phyloP scores from a whole-genome alignment of 2,888 invertebrate genomes.

The Bhutanitis thaidina region DNA sequence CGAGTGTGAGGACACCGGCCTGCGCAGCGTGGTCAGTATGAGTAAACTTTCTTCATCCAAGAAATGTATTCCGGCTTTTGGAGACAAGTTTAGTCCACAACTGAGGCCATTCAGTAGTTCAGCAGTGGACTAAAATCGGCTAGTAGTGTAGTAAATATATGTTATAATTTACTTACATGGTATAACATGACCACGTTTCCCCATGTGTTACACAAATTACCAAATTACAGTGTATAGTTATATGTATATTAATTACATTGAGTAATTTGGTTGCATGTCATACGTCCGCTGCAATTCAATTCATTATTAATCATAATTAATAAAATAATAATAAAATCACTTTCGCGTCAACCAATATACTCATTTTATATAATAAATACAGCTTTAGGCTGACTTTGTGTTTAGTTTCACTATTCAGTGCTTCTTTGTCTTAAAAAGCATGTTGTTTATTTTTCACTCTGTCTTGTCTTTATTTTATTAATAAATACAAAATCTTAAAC shows the following conservation, averaged over 20 bases:
- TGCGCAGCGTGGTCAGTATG: too few species aligned
- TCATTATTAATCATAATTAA: neutral
- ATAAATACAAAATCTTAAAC: too few species aligned
- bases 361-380: slow-evolving; percentile 15
- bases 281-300: neutral
- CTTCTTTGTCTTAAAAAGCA: slow-evolving; percentile 4
- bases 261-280: neutral
- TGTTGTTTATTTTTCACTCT: neutral
- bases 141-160: too few species aligned
- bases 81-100: too few species aligned
- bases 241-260: neutral
- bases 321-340: too few species aligned
- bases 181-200: neutral
- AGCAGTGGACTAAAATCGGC: too few species aligned
- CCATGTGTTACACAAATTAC: neutral
- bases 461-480: too few species aligned
- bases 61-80: too few species aligned
- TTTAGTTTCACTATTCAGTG: slow-evolving; percentile 23
- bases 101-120: too few species aligned
- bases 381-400: slow-evolving; percentile 59
- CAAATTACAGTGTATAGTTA: neutral
- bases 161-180: neutral
- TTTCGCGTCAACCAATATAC: slow-evolving; percentile 17
- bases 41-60: too few species aligned
- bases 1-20: too few species aligned